phyloP scores from a whole-genome alignment of 1,140 invertebrate species.

The Bicyclus anynana region DNA sequence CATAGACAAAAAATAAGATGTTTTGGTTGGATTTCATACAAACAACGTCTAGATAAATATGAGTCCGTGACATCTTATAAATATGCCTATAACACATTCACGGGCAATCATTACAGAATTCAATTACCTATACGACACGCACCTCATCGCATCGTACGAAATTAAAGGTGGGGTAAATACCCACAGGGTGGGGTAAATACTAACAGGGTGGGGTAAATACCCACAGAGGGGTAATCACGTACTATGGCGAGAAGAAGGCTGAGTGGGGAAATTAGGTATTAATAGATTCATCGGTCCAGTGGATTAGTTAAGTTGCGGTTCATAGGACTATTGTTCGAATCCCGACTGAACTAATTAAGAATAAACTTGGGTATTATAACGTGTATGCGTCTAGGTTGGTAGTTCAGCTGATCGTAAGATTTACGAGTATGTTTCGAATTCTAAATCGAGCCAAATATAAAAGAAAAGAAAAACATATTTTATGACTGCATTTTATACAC shows the following conservation, averaged over 20 bases:
- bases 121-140: background rate
- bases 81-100: background rate
- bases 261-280: background rate
- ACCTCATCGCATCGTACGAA: background rate
- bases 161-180: slow-evolving; percentile 2
- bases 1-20: no score
- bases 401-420: no score
- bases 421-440: no score
- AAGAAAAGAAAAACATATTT: no score
- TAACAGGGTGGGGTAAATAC: background rate
- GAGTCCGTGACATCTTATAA: background rate
- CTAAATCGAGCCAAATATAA: no score
- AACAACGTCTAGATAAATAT: no score
- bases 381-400: no score
- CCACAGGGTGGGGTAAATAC: background rate
- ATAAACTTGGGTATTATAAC: no score
- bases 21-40: no score
- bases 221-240: background rate
- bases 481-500: no score
- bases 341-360: no score
- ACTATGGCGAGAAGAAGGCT: background rate
- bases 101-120: background rate
- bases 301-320: background rate
- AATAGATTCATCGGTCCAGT: background rate
- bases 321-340: no score